Evolutionary conservation across 2,888 invertebrate genomes (phyloP), one percentile per base, ranked within the genome.

Genomic region (Papilio demoleus): DNA sequence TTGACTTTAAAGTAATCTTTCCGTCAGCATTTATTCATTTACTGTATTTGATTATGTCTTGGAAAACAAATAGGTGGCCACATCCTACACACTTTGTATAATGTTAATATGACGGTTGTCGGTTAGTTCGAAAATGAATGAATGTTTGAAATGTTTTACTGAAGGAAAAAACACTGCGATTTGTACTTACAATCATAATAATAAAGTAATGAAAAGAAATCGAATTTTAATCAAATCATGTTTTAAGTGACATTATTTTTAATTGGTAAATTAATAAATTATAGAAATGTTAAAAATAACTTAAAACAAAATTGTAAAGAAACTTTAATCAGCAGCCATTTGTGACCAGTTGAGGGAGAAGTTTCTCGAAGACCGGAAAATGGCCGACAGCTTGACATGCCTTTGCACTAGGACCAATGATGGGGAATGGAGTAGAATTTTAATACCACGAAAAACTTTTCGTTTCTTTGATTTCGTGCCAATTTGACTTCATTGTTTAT

Each of bases 291-390:
- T 38, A 58, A 47, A 36, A 63, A 47, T 38, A 47, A 47, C 19
- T 17, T 38, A 40, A 59, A 68, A 64, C 50, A 31, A 40, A 64
- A 40, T 31, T 47, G 40, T 47, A 58, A 63, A 22, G 40, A n/a
- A 68, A 64, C 63, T 68, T 68, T 38, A 68, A 68, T 68, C 63
- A 59, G 38, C 58, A 56, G 58, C 68, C 68, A 68, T 68, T 68
- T 68, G 53, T 68, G 68, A 68, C 68, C 68, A 68, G 68, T 68
- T 63, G 58, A 59, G 58, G 68, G 68, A 58, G 27, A 68, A 68
- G 68, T 68, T 68, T 68, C 68, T 63, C 68, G 63, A 68, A 68
- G 68, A 63, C 68, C 68, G 68, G 68, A 68, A 68, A 64, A 68
- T 68, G 68, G 47, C 64, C 64, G 68, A 59, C 68, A 58, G 68